Base-by-base conservation (phyloP, 2,113 vertebrate genomes). In the Pao palembangensis region DNA sequence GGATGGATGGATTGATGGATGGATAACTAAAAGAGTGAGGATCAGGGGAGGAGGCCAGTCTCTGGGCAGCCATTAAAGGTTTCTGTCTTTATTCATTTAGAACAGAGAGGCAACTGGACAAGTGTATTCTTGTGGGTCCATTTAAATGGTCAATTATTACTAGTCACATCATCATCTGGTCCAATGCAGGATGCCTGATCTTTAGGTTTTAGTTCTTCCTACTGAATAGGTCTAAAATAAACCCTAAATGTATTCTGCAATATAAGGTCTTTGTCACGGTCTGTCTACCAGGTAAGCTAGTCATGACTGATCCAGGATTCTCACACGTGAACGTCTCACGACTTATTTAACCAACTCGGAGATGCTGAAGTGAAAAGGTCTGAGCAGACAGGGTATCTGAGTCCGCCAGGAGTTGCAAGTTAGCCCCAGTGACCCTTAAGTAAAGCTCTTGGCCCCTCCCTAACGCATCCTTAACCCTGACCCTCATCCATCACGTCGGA, bases 401-500 rank as follows among this genome's bases (percentile, higher is more conserved):
- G 70, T 71, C 69, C 55, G 18, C 13, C 7, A 21, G 16, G 66
- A 54, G 34, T 44, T 78, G 49, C 54, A 64, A 79, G 57, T 80
- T 42, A 66, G 31, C 19, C 0, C 61, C 59, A 69, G 48, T 81
- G 73, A 88, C 80, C 80, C 76, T 64, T 67, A 68, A 71, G 62
- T 63, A 61, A 43, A 51, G 63, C 57, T 66, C 74, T 66, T 68
- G 20, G 14, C 55, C 65, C 57, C 48, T 38, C 44, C 44, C n/a
- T 19, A 75, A 49, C 34, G 58, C 69, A 69, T 73, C 61, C 78
- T 82, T 84, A 82, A 86, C 84, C 85, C 73, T 42, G 15, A 31
- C 55, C 65, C 73, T 81, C 81, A 87, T 87, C 85, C 71, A 85
- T 88, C 86, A 90, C 76, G 83, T 77, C 76, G 72, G 58, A 71